Conservation (phyloP, 2,797 vertebrate genomes). For the Cynopterus sphinx region DNA sequence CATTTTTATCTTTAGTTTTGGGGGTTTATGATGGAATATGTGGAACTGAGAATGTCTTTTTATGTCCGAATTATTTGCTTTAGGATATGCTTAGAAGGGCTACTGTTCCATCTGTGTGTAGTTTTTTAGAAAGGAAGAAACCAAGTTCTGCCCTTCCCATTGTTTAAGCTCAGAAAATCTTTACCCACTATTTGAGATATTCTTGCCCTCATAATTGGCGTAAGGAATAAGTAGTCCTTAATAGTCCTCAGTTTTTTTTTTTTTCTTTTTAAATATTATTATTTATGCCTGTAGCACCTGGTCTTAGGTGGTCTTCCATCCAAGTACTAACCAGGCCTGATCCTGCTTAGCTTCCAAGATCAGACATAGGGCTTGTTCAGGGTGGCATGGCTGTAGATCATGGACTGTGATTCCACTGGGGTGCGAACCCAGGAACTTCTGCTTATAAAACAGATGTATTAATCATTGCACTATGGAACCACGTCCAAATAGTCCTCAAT, state of each 20-base stretch:
- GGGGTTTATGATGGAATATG: background rate
- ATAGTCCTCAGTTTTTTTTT: background rate
- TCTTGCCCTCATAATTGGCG: background rate
- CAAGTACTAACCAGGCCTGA: too few species aligned
- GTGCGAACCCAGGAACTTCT: too few species aligned
- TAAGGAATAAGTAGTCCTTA: background rate
- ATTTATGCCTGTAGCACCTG: too few species aligned
- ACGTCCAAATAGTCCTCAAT: too few species aligned
- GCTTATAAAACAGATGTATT: too few species aligned
- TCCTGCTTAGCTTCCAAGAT: too few species aligned
- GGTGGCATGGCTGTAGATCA: too few species aligned
- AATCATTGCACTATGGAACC: too few species aligned
- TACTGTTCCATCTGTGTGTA: background rate
- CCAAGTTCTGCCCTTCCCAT: background rate
- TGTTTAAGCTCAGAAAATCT: background rate
- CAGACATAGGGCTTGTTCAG: too few species aligned
- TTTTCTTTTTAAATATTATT: too few species aligned
- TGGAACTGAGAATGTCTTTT: background rate
- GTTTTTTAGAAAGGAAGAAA: background rate
- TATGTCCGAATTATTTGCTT: constrained; percentile 8
- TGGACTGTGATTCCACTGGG: too few species aligned
- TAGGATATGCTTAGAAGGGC: background rate
- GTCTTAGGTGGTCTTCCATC: too few species aligned
- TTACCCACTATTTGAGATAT: background rate
- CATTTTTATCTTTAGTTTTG: constrained; percentile 27